Conservation (phyloP, 2,797 vertebrate species). For the Nyctalus aviator region DNA sequence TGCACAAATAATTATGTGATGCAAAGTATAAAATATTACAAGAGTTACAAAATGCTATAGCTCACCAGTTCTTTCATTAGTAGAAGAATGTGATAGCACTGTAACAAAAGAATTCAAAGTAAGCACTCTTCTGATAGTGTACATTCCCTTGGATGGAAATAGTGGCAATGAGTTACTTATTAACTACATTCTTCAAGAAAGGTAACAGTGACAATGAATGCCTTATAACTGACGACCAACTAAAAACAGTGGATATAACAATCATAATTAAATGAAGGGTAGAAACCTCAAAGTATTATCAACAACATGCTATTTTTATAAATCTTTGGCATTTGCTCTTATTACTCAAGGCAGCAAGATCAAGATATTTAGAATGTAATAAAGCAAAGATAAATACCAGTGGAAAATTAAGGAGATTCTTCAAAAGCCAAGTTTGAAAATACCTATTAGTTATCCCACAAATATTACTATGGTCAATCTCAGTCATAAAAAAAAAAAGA, state of each 20-base stretch:
- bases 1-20: not conserved
- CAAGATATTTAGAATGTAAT: slow-evolving; percentile 47
- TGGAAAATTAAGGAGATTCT: slow-evolving; percentile 30
- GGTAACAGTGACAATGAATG: slow-evolving; percentile 2
- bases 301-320: not conserved
- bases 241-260: not conserved
- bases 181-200: slow-evolving; percentile 2
- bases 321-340: slow-evolving; percentile 51
- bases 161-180: slow-evolving; percentile 16
- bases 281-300: slow-evolving; percentile 36
- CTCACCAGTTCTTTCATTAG: slow-evolving; percentile 17
- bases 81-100: not conserved
- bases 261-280: not conserved
- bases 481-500: not conserved
- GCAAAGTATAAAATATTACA: slow-evolving; percentile 1
- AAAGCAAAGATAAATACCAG: slow-evolving; percentile 54
- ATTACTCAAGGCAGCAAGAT: slow-evolving; percentile 46
- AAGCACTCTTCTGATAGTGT: not conserved
- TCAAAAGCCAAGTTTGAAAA: slow-evolving; percentile 58
- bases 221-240: not conserved
- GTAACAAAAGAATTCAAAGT: slow-evolving; percentile 34
- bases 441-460: slow-evolving; percentile 23
- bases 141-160: not conserved
- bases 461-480: slow-evolving; percentile 3
- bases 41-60: not conserved